Base-by-base conservation (phyloP, 2,797 vertebrate species). In the Xerus rutilus region DNA sequence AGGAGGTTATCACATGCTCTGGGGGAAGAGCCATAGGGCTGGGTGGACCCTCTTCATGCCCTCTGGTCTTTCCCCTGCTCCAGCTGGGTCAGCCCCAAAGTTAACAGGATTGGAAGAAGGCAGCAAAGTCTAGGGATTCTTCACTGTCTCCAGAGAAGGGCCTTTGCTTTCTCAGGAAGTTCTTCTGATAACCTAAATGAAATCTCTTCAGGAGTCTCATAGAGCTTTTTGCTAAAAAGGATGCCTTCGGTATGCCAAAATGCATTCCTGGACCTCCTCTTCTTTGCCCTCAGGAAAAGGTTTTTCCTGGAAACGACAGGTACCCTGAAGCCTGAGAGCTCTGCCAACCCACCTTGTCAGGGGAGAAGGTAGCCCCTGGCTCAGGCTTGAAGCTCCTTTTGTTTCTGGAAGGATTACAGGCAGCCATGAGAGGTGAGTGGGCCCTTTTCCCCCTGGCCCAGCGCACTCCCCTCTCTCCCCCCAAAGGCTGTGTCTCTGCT, bases 321-420 rank as follows among this genome's bases (percentile, higher is more conserved):
- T 76, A 11, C 67, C 57, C n/a, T 0, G 25, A 72, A 78, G 64
- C 23, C 82, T 5, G 25, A 39, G 47, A 69, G 59, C 39, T 59
- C n/a, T 59, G 12, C 5, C 49, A 5, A 73, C 72, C 18, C 77
- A 28, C 35, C 28, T 23, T 39, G 8, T 57, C 23, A 32, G 59
- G 21, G 30, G 30, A 85, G 94, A 59, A 81, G n/a, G 79, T 30
- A 21, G 3, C 86, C 70, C 5, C 43, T 83, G 47, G 21, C 59
- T 83, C 30, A 54, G 74, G 74, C 49, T n/a, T 18, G 15, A 2
- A 3, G 43, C 35, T n/a, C 62, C 86, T 96, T 86, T 67, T 54
- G 59, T 94, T 95, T 94, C 39, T 9, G 49, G 69, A 89, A 92
- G 88, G 95, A 91, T 91, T 89, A 74, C 91, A 73, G 0, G 47